These are phyloP conservation scores for Pentamera pediparva DNA, from an alignment of 53 echinoderm and acorn worm genomes.

Conservation along the genomic window DNA sequence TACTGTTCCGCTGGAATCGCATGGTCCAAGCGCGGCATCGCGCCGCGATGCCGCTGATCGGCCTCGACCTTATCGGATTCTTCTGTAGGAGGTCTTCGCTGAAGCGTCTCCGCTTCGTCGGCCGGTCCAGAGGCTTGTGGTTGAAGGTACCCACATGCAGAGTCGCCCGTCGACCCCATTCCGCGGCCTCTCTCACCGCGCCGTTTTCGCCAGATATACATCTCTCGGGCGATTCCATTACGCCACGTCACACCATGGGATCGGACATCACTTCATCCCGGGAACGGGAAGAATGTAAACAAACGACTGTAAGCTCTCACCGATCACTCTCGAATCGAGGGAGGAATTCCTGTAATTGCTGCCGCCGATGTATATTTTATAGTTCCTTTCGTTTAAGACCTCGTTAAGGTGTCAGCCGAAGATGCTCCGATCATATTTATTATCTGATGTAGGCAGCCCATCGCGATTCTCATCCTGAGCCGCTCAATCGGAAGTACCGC, in stretches of 20 bases:
- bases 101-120: conserved; percentile 7
- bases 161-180: conserved; percentile 30
- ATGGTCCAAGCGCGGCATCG: conserved; percentile 23
- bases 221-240: conserved; percentile 5
- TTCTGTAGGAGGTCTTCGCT: conserved; percentile 20
- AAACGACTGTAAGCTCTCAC: not conserved
- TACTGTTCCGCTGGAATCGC: conserved; percentile 18
- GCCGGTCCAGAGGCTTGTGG: conserved; percentile 4
- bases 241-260: not conserved
- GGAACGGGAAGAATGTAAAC: conserved; percentile 20
- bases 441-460: too few relatives aligned
- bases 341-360: not conserved
- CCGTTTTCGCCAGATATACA: conserved; percentile 2
- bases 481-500: too few relatives aligned
- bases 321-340: not conserved
- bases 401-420: too few relatives aligned
- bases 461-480: too few relatives aligned
- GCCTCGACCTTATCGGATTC: not conserved
- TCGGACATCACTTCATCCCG: conserved; percentile 20
- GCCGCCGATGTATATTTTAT: too few relatives aligned
- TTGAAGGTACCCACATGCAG: conserved; percentile 31
- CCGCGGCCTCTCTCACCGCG: not conserved
- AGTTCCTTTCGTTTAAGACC: too few relatives aligned
- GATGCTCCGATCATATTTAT: too few relatives aligned
- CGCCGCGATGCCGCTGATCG: conserved; percentile 25